Base-by-base conservation (phyloP, 2,113 vertebrate genomes). In the Benitochromis conjunctus region DNA sequence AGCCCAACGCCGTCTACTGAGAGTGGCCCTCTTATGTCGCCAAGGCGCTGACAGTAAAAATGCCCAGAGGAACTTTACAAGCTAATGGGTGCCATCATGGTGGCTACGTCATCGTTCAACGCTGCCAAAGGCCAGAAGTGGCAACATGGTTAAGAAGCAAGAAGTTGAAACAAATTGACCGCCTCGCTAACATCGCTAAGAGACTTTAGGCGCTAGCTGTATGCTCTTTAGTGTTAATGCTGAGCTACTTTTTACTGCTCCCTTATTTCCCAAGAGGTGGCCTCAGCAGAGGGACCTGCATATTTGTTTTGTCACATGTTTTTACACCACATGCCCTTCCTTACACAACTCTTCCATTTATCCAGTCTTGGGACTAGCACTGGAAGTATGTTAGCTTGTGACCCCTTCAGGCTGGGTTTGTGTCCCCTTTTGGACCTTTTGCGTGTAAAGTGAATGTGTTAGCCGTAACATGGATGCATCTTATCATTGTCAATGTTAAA, bases 141-240 rank as follows among this genome's bases (percentile, higher is more conserved):
- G 1, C 4, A 43, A 69, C 7, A 43, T 21, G 38, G 64, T 43
- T 69, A 69, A 69, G 3, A 74, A 29, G 4, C 16, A 64, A 64
- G 0, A 74, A 2, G 0, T 7, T 46, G 0, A 6, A 74, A 0
- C 43, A 48, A 48, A 74, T 29, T 48, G 0, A 10, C 66, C 14
- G 1, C 24, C 64, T 69, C n/a, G n/a, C 38, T 10, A 46, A 16
- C 64, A 46, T 46, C 13, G 7, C 64, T 69, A 24, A 69, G 38
- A 69, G 38, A 38, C 38, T 24, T 46, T 3, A 0, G 38, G 13
- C 21, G 0, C 46, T 71, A 71, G 21, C 66, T 46, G 13, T 71
- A 9, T 66, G 62, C 62, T 41, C 38, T 46, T 46, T 71, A 4
- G 66, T 46, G 21, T 71, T 26, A 46, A 71, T 18, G 38, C 1